Evolutionary conservation across 2,797 vertebrate species (phyloP), one percentile per base, ranked within the genome.

Genomic region (Salarias fasciatus): DNA sequence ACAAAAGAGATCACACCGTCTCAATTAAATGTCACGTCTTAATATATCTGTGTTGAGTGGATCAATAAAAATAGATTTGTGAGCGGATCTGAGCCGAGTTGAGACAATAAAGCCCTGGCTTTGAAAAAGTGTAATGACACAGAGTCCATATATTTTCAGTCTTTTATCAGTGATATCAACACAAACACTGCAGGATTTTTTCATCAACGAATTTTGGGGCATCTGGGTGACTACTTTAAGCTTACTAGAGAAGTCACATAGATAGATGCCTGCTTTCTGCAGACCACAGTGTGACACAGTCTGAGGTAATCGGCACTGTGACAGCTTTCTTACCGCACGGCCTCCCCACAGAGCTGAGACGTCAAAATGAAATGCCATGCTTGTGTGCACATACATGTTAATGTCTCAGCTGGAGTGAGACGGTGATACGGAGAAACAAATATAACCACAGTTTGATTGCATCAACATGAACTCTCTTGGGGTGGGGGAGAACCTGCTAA

Each of bases 21-120:
- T 18, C 29, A 29, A 31, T 69, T 52, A 68, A 13, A 75, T 30
- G 37, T 74, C 46, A 51, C 24, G 41, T 70, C 66, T 69, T 6
- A 69, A 35, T 24, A 24, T 66, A 63, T 80, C 72, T 80, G 56
- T 64, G 61, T 62, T 73, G 38, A 4, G 18, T 63, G 13, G 37
- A 73, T 72, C 53, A 74, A 63, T 75, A 53, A 73, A 67, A n/a
- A n/a, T n/a, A n/a, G n/a, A n/a, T n/a, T n/a, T n/a, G n/a, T n/a
- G 36, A 60, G 69, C 57, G 43, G 53, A 73, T 55, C 41, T 47
- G 31, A 59, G 29, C 10, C 40, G 50, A 29, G 24, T 50, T 14
- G 31, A 31, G 31, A 1, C 49, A 24, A 18, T 55, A 55, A 73
- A 71, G 28, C 49, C 67, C 42, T 33, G 13, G 33, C 29, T 65